phyloP scores from a whole-genome alignment of 2,888 invertebrate species.

The Carterocephalus palaemon region DNA sequence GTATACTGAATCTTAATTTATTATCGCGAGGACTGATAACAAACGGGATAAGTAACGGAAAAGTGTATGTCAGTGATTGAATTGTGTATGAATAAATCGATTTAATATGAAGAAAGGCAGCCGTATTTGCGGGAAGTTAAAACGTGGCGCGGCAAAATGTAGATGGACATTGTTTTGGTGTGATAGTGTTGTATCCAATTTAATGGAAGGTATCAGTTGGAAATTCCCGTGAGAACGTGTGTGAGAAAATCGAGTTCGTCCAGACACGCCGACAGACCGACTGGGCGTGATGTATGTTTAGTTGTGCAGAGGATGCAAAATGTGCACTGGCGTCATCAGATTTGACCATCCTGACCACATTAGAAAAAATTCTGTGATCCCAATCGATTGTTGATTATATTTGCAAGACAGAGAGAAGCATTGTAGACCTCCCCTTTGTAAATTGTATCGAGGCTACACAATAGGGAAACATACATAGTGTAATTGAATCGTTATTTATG shows the following conservation, averaged over 20 bases:
- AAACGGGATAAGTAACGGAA: slow-evolving; percentile 69
- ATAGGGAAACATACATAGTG: slow-evolving; percentile 52
- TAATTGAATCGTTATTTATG: slow-evolving; percentile 61
- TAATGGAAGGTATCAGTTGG: slow-evolving; percentile 69
- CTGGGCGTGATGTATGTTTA: slow-evolving; percentile 58
- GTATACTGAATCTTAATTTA: slow-evolving; percentile 74
- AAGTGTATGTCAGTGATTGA: slow-evolving; percentile 67
- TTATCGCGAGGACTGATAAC: slow-evolving; percentile 73
- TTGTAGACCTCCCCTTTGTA: slow-evolving; percentile 48
- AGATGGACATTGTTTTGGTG: slow-evolving; percentile 72
- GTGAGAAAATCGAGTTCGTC: slow-evolving; percentile 53
- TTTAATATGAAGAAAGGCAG: slow-evolving; percentile 43
- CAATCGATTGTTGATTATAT: slow-evolving; percentile 39
- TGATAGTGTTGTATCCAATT: slow-evolving; percentile 78
- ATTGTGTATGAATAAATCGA: slow-evolving; percentile 61
- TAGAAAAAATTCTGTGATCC: slow-evolving; percentile 54
- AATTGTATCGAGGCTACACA: slow-evolving; percentile 56
- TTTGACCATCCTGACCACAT: slow-evolving; percentile 51
- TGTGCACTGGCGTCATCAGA: slow-evolving; percentile 48
- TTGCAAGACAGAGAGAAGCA: slow-evolving; percentile 37
- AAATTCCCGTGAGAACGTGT: slow-evolving; percentile 63
- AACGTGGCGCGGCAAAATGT: slow-evolving; percentile 51
- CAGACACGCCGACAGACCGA: slow-evolving; percentile 55
- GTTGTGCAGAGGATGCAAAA: slow-evolving; percentile 45
- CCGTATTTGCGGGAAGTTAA: slow-evolving; percentile 58